phyloP scores from a whole-genome alignment of 2,113 vertebrate genomes.

The Pseudopodoces humilis region DNA sequence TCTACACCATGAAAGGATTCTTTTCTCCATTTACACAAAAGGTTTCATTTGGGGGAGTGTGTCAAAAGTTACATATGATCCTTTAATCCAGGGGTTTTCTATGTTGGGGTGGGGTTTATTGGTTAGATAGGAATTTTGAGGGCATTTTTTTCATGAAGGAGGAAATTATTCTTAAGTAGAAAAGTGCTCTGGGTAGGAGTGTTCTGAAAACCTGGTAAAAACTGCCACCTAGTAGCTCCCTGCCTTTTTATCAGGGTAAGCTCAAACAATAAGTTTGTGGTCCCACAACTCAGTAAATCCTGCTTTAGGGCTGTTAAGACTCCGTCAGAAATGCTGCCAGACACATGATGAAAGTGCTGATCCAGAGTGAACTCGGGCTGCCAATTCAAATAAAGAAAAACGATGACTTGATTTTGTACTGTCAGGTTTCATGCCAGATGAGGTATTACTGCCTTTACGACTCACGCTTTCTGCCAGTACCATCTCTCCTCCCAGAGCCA shows the following conservation, averaged over 20 bases:
- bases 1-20: conserved; percentile 25
- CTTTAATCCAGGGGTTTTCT: conserved; percentile 40
- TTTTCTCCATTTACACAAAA: conserved; percentile 28
- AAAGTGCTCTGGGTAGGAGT: not conserved
- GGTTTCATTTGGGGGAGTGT: not conserved
- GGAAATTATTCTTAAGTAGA: not conserved
- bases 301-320: not conserved
- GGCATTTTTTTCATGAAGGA: not conserved
- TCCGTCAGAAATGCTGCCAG: conserved; percentile 31
- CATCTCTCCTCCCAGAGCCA: not conserved
- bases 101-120: not conserved
- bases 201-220: not conserved
- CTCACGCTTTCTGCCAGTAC: not conserved
- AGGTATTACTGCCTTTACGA: not conserved
- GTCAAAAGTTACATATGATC: conserved; percentile 37
- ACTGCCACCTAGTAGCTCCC: not conserved
- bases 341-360: conserved; percentile 51
- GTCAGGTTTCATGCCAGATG: conserved; percentile 24
- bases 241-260: conserved; percentile 5
- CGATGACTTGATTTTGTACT: conserved; percentile 51
- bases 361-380: conserved; percentile 2
- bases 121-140: not conserved
- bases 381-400: conserved; percentile 56
- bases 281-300: conserved; percentile 42
- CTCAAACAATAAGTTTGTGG: conserved; percentile 15